Evolutionary conservation across 2,113 vertebrate species (phyloP).

Genomic region (Zosterops borbonicus): DNA sequence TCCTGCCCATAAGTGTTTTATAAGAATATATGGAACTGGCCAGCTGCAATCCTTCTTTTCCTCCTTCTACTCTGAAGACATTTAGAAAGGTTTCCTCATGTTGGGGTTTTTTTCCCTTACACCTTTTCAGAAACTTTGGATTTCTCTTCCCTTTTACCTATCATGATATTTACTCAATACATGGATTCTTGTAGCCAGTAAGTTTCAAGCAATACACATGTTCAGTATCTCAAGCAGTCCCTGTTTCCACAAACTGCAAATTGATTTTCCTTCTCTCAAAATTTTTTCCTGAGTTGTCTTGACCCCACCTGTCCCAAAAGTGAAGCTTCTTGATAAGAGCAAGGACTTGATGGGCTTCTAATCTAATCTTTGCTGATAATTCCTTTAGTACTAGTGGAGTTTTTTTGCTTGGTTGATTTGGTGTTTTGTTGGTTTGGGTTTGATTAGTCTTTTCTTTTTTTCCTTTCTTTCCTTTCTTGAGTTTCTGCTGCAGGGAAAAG

Average conservation of each 20-base stretch:
- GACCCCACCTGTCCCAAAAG: not conserved
- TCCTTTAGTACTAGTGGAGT: not conserved
- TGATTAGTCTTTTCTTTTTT: not conserved
- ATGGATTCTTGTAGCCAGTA: not conserved
- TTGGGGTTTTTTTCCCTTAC: not conserved
- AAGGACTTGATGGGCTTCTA: not conserved
- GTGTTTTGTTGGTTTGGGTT: not conserved
- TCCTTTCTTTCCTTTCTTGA: rapidly evolving
- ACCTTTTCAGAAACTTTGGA: not conserved
- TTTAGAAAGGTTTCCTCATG: not conserved
- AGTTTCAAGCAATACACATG: not conserved
- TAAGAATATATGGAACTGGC: rapidly evolving
- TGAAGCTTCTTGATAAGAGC: not conserved
- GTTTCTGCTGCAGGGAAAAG: not conserved
- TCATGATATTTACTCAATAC: not conserved
- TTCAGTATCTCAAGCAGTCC: not conserved
- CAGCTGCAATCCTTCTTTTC: not conserved
- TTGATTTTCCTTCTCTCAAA: not conserved
- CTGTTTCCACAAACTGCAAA: not conserved
- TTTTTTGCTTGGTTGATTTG: not conserved
- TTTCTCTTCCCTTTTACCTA: not conserved
- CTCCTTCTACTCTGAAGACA: rapidly evolving
- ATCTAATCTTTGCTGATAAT: not conserved
- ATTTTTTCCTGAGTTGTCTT: not conserved
- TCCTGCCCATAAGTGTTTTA: rapidly evolving